phyloP scores from a whole-genome alignment of 2,888 invertebrate species.

The Merodon equestris region DNA sequence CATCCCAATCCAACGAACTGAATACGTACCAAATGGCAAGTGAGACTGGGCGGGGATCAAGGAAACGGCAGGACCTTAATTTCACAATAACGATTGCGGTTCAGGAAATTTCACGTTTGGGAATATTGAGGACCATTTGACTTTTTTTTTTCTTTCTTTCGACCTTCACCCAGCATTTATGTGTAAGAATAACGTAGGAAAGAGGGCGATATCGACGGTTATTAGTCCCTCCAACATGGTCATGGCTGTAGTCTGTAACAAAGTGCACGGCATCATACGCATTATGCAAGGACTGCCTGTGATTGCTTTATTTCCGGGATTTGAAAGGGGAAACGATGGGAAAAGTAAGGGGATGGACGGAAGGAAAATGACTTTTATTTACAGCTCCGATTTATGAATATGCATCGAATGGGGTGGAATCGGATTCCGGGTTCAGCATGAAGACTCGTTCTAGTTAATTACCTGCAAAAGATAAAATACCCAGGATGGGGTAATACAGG shows the following conservation, averaged over 20 bases:
- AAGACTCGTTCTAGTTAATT: conserved; percentile 44
- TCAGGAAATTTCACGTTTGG: conserved; percentile 54
- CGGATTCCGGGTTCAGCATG: conserved; percentile 20
- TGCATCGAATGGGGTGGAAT: no score
- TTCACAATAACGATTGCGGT: conserved; percentile 50
- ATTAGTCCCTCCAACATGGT: conserved; percentile 18
- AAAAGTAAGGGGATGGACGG: not conserved
- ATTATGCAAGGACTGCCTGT: conserved; percentile 15
- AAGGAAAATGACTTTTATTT: conserved; percentile 4
- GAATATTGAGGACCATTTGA: conserved; percentile 44
- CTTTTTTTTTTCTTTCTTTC: conserved; percentile 8
- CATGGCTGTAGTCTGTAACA: conserved; percentile 21
- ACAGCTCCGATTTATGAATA: conserved; percentile 17
- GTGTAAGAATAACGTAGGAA: conserved; percentile 1
- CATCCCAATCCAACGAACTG: not conserved
- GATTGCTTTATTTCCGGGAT: conserved; percentile 10
- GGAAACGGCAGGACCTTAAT: conserved; percentile 32
- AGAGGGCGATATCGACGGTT: conserved; percentile 20
- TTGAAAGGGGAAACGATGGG: not conserved
- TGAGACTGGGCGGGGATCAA: not conserved
- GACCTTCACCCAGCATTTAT: conserved; percentile 23
- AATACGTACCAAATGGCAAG: not conserved
- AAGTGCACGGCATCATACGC: conserved; percentile 23
- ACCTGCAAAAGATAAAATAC: conserved; percentile 51
- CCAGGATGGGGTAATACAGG: no score